Evolutionary conservation across 2,797 vertebrate genomes (phyloP), one percentile per base, ranked within the genome.

Genomic region (Hephaestus fuliginosus): DNA sequence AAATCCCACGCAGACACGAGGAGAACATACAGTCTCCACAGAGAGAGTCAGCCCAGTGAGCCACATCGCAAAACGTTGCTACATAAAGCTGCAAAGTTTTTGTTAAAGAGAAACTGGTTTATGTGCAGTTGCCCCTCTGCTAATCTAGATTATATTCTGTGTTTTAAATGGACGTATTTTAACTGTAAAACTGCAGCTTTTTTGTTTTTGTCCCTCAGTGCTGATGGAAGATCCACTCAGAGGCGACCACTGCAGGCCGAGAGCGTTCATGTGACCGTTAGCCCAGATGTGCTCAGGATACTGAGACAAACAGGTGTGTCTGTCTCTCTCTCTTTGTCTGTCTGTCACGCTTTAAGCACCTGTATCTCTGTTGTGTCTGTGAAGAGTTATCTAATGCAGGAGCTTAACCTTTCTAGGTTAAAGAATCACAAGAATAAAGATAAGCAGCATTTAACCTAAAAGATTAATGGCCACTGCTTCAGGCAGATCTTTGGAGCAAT

Each of bases 271-370:
- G 80, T 92, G 79, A 85, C 88, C 9, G 43, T 86, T 63, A 83
- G 76, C 49, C 82, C 83, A 41, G 85, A 89, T 2, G 41, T 83
- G 78, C 76, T 89, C 68, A 88, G 90, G 83, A 85, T 74, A 1
- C 90, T 83, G 88, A 94, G 72, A 82, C 91, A 87, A 83, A 84
- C 91, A 86, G 94, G 94, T 94, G 22, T n/a, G 91, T 87, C 30
- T 33, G 30, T 33, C 30, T 33, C 3, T 33, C 30, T 33, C 3
- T 12, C 11, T 62, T 9, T 55, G 48, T 69, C 8, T 61, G 52
- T 60, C 43, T 62, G 22, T 46, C 11, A 11, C 20, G 20, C 13
- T 20, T 51, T 7, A n/a, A 41, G 3, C n/a, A 15, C 8, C 25
- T 71, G 53, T 46, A 28, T 72, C 20, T 70, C 7, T 55, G 69